A percentile compares a stretch with the other conserved stretches of the same genome.
These are phyloP conservation scores for Halocaridina rubra DNA, from an alignment of 2,888 invertebrate genomes.

Conservation along the genomic window DNA sequence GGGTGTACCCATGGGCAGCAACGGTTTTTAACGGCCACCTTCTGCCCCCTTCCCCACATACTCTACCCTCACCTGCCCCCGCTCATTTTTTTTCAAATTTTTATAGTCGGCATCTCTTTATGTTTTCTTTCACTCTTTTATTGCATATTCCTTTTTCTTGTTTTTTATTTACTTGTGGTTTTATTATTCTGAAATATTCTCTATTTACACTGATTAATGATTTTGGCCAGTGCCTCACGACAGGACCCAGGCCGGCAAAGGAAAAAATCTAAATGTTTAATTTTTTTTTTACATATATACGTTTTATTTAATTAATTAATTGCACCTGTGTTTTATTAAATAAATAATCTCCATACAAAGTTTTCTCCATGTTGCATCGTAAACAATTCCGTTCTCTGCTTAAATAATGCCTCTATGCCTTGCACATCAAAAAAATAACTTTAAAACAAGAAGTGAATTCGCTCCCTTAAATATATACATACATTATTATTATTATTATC, in stretches of 20 bases:
- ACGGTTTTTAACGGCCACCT: slow-evolving; percentile 36
- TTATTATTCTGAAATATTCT: not conserved
- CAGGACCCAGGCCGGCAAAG: slow-evolving; percentile 50
- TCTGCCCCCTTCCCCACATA: slow-evolving; percentile 18
- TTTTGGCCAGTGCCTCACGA: slow-evolving; percentile 25
- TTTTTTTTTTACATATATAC: slow-evolving; percentile 13
- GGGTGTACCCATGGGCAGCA: slow-evolving; percentile 2
- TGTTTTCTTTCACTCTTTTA: slow-evolving; percentile 26
- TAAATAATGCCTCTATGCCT: slow-evolving; percentile 37
- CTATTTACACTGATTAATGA: too few species aligned
- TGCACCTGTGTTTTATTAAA: slow-evolving; percentile 47
- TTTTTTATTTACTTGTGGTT: not conserved
- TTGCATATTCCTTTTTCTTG: not conserved
- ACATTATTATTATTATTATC: too few species aligned
- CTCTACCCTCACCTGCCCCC: too few species aligned
- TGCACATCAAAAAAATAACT: slow-evolving; percentile 14
- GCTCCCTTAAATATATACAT: not conserved
- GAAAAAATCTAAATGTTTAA: slow-evolving; percentile 26
- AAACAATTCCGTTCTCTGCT: slow-evolving; percentile 41
- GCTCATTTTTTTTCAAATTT: too few species aligned
- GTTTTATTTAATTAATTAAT: slow-evolving; percentile 31
- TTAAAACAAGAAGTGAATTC: not conserved
- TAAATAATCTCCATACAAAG: slow-evolving; percentile 35
- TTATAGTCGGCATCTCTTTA: not conserved
- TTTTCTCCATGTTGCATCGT: slow-evolving; percentile 42